Conservation (phyloP, 37 sponge, comb jelly and placozoan genomes). For the Tethya wilhelma region DNA sequence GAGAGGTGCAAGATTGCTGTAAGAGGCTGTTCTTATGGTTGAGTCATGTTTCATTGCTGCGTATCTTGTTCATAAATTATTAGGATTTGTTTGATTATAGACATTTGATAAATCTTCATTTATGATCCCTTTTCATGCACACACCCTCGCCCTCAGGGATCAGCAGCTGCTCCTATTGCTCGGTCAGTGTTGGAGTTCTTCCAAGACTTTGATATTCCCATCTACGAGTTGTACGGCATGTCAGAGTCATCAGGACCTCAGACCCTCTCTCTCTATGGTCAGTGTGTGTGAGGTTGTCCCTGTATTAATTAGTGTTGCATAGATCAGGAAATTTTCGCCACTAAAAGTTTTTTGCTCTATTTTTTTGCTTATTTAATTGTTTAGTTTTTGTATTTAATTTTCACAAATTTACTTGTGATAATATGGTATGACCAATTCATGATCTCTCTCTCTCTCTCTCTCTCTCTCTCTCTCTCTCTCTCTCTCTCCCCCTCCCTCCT, state of each 20-base stretch:
- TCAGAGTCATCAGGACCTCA: slow-evolving; percentile 93
- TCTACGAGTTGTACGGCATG: slow-evolving; percentile 94
- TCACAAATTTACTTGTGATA: too few relatives aligned
- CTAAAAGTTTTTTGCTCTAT: too few relatives aligned
- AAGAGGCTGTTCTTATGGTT: slow-evolving; percentile 6
- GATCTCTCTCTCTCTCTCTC: too few relatives aligned
- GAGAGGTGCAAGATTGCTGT: slow-evolving; percentile 66
- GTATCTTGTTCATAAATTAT: too few relatives aligned
- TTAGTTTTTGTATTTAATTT: too few relatives aligned
- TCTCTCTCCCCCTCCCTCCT: background rate
- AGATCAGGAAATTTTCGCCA: too few relatives aligned
- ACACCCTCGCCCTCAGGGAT: slow-evolving; percentile 44
- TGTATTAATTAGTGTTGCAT: too few relatives aligned
- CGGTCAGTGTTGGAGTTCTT: slow-evolving; percentile 86
- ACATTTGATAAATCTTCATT: background rate
- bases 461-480: background rate
- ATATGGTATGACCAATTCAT: too few relatives aligned
- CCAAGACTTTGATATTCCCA: slow-evolving; percentile 80
- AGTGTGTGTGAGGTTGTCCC: too few relatives aligned
- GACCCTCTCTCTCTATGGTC: slow-evolving; percentile 77
- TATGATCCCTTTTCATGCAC: too few relatives aligned
- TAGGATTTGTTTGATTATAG: too few relatives aligned
- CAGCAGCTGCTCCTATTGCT: slow-evolving; percentile 91
- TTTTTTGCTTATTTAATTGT: too few relatives aligned
- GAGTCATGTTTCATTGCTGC: background rate